These are phyloP conservation scores for Guaruba guarouba DNA, from an alignment of 2,113 vertebrate species.

Conservation along the genomic window DNA sequence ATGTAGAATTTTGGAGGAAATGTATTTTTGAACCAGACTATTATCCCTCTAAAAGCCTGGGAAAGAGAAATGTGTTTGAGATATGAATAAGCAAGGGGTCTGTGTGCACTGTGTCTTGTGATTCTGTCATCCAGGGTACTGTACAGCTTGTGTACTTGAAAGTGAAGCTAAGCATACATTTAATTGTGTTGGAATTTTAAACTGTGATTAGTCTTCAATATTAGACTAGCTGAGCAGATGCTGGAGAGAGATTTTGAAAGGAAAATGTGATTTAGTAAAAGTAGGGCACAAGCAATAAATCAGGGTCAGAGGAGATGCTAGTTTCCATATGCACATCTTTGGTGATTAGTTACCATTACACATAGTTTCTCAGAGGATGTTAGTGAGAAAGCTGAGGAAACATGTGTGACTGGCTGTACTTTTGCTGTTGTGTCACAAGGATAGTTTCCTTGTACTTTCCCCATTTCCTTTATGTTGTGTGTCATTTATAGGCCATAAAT, in stretches of 20 bases:
- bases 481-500: background rate
- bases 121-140: background rate
- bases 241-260: background rate
- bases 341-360: background rate
- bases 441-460: background rate
- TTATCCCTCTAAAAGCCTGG: background rate
- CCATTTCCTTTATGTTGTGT: background rate
- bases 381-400: background rate
- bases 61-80: background rate
- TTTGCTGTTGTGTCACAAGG: background rate
- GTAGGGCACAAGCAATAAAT: background rate
- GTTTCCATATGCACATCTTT: background rate
- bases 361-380: background rate
- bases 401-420: background rate
- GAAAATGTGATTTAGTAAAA: background rate
- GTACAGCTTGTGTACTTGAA: fast-evolving
- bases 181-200: background rate
- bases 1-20: background rate
- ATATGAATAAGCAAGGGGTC: background rate
- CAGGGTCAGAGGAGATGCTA: background rate
- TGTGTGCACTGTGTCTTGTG: background rate
- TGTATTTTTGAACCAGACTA: background rate
- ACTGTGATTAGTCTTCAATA: background rate
- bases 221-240: background rate
- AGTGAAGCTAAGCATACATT: background rate